Base-by-base conservation (phyloP, 2,797 vertebrate genomes). In the Myotis vivesi region DNA sequence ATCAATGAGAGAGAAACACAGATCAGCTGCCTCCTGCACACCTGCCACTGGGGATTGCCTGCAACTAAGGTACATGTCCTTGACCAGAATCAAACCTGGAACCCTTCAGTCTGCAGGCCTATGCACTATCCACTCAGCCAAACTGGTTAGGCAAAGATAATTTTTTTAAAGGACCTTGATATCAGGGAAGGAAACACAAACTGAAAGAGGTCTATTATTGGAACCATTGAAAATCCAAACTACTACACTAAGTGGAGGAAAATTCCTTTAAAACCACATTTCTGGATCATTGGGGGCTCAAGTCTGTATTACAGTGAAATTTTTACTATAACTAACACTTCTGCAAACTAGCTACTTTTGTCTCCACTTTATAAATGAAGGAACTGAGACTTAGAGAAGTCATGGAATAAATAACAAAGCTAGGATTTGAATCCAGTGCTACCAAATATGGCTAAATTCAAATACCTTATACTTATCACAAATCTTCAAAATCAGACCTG, bases 251-350 rank as follows among this genome's bases (percentile, higher is more conserved):
- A 87, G 46, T 53, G 19, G 4, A 92, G 44, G 17, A 72, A 88
- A 81, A 77, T 41, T 17, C 11, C 7, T 64, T 87, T 87, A 38
- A 92, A 89, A 44, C 3, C 17, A 80, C 23, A 79, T 83, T 49
- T 57, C 30, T 11, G 71, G 4, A 28, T 85, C 10, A 51, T 1
- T 72, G 5, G 38, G 33, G 4, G 10, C 30, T 88, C 23, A 77
- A 38, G 3, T 41, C 41, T 5, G 2, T 55, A 28, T 71, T 44
- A 41, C 25, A 66, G 5, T 75, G 17, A 62, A 64, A 36, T 22
- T 82, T 79, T 11, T 12, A 85, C 93, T 75, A 71, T 6, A 91
- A 96, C 62, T 76, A 77, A 76, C 1, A 89, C 41, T 89, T 59
- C 4, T 57, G 16, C 92, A 51, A 88, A 9, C 4, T 51, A 62